Base-by-base conservation (phyloP, 2,888 invertebrate species). In the Dioctria linearis region DNA sequence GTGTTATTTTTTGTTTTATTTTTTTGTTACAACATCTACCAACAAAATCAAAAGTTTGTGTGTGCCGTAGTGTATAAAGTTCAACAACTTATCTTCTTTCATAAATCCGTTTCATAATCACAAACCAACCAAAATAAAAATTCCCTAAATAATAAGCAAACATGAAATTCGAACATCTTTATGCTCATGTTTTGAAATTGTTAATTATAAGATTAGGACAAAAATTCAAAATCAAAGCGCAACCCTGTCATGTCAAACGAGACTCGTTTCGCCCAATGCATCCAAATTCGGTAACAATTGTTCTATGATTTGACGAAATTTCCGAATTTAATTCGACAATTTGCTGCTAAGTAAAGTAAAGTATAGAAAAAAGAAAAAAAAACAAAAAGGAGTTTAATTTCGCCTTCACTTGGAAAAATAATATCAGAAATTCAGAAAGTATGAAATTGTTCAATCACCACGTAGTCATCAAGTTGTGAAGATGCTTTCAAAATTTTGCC, bases 391-490 rank as follows among this genome's bases (percentile, higher is more conserved):
- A 57, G 13, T 5, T 59, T n/a, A 11, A n/a, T 63, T 61, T 63
- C 76, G 51, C 76, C 61, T 61, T 76, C 76, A 63, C n/a, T 63
- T 25, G 25, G 63, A 63, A 76, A 63, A 76, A 39, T 59, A 73
- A 76, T 49, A 39, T 63, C 76, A 76, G 76, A 76, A 76, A 63
- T 51, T 63, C 76, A 76, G 76, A 76, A 76, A 76, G 76, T 76
- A 76, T 76, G 51, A 76, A 76, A 76, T 76, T 76, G 76, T 76
- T 76, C 63, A 63, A 49, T 63, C 63, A 76, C 63, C 9, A 25
- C 25, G 51, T 43, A 73, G 73, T 42, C 73, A 73, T 40, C 73
- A 73, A 73, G 0, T 73, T 73, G 73, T 76, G 57, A 76, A 76
- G 54, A 76, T 76, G 63, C 63, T 76, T 76, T 76, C 76, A 63